Evolutionary conservation across 2,888 invertebrate species (phyloP).

Genomic region (Ornithoptera alexandrae): DNA sequence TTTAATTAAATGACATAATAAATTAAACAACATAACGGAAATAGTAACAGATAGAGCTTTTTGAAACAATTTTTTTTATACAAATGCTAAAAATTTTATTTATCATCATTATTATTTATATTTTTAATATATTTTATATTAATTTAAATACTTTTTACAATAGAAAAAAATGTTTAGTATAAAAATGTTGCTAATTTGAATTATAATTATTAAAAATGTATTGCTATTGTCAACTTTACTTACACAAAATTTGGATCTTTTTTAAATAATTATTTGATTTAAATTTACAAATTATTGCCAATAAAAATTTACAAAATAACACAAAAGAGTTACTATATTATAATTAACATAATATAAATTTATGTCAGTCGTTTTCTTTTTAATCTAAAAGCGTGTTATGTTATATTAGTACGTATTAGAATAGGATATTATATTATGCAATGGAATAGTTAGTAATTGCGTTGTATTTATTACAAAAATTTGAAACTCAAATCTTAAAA

Average conservation of each 20-base stretch:
- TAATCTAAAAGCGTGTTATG: no score
- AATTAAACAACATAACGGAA: constrained; percentile 13
- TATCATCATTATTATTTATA: background rate
- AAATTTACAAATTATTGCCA: background rate
- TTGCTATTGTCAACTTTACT: background rate
- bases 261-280: background rate
- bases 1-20: constrained; percentile 5
- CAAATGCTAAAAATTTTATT: background rate
- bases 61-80: background rate
- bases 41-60: background rate
- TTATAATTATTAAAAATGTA: background rate
- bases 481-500: no score
- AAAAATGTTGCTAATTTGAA: constrained; percentile 1
- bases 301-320: background rate
- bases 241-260: background rate
- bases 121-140: background rate
- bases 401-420: no score
- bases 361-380: background rate
- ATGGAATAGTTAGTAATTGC: no score
- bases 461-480: no score
- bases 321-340: background rate
- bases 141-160: background rate
- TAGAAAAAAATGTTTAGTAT: background rate
- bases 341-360: background rate
- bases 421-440: no score